Evolutionary conservation across 1,140 invertebrate species (phyloP).

Genomic region (Lasioglossum albipes): DNA sequence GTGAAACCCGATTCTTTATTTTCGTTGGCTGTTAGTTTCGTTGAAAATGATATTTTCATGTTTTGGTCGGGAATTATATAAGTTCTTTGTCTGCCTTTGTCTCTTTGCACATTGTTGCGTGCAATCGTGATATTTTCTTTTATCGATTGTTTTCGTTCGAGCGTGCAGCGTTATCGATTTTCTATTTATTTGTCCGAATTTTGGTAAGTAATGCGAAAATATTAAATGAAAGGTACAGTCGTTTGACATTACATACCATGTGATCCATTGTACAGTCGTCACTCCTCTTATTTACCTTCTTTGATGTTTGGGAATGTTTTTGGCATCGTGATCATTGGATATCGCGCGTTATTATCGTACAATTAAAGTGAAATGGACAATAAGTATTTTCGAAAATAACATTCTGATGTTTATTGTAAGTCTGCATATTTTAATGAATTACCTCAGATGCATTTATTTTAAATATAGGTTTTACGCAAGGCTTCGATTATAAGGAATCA

Average conservation of each 20-base stretch:
- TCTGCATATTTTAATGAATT: not conserved
- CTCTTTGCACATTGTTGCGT: not conserved
- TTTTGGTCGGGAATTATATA: slow-evolving; percentile 14
- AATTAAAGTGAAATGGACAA: not conserved
- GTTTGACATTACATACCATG: not conserved
- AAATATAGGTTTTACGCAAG: slow-evolving; percentile 89
- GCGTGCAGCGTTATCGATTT: not conserved
- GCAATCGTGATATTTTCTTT: not conserved
- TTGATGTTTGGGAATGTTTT: not conserved
- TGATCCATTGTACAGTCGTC: not conserved
- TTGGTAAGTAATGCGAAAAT: not conserved
- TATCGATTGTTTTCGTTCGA: not conserved
- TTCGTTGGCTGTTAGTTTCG: not conserved
- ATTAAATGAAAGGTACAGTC: not conserved
- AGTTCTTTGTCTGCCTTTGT: slow-evolving; percentile 21
- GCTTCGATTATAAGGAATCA: slow-evolving; percentile 99
- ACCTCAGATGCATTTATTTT: slow-evolving; percentile 16
- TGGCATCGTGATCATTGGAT: not conserved
- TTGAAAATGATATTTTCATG: not conserved
- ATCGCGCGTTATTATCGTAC: not conserved
- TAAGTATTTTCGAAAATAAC: not conserved
- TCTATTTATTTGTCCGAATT: not conserved
- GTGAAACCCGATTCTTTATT: not conserved
- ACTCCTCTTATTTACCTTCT: not conserved
- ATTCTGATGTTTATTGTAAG: not conserved